These are phyloP conservation scores for Brachionus manjavacas DNA, from an alignment of 1,140 invertebrate species.

Conservation along the genomic window DNA sequence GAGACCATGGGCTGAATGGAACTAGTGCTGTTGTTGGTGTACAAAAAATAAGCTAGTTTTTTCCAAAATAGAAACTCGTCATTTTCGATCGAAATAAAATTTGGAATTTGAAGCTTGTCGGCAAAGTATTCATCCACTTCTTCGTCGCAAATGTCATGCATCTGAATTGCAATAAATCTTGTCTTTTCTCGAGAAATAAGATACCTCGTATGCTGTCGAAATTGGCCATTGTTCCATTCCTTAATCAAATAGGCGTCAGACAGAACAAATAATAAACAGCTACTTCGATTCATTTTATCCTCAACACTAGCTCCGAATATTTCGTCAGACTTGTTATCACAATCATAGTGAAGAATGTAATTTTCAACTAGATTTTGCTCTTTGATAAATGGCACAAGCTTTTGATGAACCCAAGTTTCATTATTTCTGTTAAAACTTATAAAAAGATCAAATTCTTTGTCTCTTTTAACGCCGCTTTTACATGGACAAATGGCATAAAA, in stretches of 20 bases:
- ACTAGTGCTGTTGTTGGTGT: neutral
- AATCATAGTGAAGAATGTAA: neutral
- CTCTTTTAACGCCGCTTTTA: conserved; percentile 12
- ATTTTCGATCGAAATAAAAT: conserved; percentile 19
- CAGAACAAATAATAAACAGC: conserved; percentile 19
- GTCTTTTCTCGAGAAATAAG: neutral
- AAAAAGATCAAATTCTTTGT: conserved; percentile 34
- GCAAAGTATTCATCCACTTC: conserved; percentile 32
- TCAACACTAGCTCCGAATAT: neutral
- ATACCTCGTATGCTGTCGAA: neutral
- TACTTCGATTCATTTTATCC: neutral
- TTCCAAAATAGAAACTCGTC: conserved; percentile 38
- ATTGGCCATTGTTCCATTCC: neutral
- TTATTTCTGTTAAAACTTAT: conserved; percentile 28
- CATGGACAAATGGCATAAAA: conserved; percentile 30
- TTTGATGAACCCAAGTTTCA: neutral
- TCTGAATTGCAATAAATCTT: neutral
- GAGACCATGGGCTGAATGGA: neutral
- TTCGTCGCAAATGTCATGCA: conserved; percentile 26
- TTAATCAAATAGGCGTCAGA: conserved; percentile 21
- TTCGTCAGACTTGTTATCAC: neutral
- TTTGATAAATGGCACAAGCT: neutral
- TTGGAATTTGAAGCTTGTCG: neutral
- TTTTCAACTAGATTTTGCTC: neutral
- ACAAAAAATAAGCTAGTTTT: conserved; percentile 30